A percentile compares a stretch with the other conserved stretches of the same genome.
These are phyloP conservation scores for Drosophila nannoptera DNA, from an alignment of 1,140 invertebrate genomes.

Conservation along the genomic window DNA sequence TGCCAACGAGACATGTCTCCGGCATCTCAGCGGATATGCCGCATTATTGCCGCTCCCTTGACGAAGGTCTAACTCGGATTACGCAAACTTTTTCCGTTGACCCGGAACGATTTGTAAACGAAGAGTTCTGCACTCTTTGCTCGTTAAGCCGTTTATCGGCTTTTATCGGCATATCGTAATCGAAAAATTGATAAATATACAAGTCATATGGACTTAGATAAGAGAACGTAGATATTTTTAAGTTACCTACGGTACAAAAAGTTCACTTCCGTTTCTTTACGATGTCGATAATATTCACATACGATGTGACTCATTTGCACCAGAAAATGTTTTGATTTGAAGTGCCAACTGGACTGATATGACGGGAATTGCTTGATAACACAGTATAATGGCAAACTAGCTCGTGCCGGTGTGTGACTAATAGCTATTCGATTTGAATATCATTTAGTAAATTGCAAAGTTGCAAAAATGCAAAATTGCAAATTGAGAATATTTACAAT, in stretches of 20 bases:
- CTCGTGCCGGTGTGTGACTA: no score
- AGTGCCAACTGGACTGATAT: constrained; percentile 24
- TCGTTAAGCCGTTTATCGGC: not conserved
- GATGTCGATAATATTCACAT: not conserved
- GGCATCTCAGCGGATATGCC: constrained; percentile 61
- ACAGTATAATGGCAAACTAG: no score
- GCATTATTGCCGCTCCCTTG: constrained; percentile 54
- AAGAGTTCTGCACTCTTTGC: no score
- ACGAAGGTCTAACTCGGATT: not conserved
- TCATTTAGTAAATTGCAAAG: no score
- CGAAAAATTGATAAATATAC: not conserved
- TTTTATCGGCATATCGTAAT: constrained; percentile 8
- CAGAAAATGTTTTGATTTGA: constrained; percentile 20
- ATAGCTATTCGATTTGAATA: no score
- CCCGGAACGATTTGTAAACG: no score
- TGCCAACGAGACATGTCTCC: not conserved
- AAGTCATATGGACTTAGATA: constrained; percentile 8
- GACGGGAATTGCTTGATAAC: constrained; percentile 14
- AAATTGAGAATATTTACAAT: no score
- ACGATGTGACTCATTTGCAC: constrained; percentile 30
- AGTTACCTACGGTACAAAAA: not conserved
- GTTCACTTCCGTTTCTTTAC: constrained; percentile 10
- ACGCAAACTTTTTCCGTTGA: no score
- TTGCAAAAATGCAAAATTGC: no score
- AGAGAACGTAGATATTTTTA: not conserved